A percentile compares a stretch with the other conserved stretches of the same genome.
These are phyloP conservation scores for Mechanitis mazaeus DNA, from an alignment of 2,888 invertebrate genomes.

Conservation along the genomic window DNA sequence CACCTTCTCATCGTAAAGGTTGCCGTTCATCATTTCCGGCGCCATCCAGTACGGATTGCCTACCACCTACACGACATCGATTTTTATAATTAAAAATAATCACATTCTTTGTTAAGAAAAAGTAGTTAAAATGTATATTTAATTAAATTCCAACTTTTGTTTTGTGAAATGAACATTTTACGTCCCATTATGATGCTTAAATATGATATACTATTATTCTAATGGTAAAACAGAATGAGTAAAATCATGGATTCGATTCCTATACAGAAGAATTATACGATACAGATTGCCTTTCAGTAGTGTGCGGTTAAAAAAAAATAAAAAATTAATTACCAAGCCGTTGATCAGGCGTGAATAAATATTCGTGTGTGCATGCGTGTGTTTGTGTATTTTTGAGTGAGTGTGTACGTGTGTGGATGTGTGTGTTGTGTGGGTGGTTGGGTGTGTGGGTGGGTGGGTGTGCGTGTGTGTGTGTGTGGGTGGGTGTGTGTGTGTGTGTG, in stretches of 20 bases:
- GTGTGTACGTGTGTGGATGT: background rate
- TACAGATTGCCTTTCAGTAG: no score
- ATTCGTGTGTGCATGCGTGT: background rate
- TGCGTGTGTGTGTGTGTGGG: background rate
- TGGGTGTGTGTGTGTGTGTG: background rate
- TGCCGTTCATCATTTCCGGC: constrained; percentile 98
- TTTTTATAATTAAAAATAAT: background rate
- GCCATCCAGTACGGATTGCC: constrained; percentile 99
- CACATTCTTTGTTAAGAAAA: no score
- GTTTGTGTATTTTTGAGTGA: background rate
- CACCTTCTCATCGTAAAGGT: constrained; percentile 96
- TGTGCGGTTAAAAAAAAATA: no score
- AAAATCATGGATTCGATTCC: no score
- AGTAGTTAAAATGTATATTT: no score
- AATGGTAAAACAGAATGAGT: no score
- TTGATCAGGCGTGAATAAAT: background rate
- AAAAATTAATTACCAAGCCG: no score
- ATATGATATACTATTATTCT: no score
- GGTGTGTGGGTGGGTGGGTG: background rate
- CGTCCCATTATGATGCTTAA: no score
- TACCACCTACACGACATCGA: constrained; percentile 76
- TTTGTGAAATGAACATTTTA: no score
- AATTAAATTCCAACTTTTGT: no score
- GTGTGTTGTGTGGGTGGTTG: background rate
- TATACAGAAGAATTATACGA: no score